phyloP scores from a whole-genome alignment of 2,113 vertebrate species.

The Myiozetetes cayanensis region DNA sequence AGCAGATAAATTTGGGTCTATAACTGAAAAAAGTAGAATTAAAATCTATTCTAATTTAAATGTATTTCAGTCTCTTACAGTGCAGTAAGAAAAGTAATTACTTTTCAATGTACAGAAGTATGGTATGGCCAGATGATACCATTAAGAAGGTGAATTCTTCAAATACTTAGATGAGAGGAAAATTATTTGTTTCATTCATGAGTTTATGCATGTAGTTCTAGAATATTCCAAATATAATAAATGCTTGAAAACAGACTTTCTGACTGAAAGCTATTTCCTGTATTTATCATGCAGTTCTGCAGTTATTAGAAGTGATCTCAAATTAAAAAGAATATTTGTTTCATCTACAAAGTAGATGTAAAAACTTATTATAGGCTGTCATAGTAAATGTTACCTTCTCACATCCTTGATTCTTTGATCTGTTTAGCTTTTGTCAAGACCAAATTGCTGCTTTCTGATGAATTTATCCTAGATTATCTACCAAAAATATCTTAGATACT shows the following conservation, averaged over 20 bases:
- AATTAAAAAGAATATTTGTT: background rate
- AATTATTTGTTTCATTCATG: conserved; percentile 34
- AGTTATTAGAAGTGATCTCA: background rate
- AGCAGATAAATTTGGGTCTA: background rate
- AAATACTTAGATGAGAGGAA: conserved; percentile 5
- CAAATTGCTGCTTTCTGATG: background rate
- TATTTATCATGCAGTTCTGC: background rate
- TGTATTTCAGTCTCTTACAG: background rate
- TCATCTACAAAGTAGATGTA: background rate
- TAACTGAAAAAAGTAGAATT: background rate
- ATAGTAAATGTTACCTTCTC: background rate
- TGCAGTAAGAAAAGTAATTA: conserved; percentile 41
- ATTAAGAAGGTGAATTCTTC: conserved; percentile 32
- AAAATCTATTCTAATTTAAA: conserved; percentile 54
- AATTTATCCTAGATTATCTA: background rate
- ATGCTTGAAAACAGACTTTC: background rate
- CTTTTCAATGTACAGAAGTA: background rate
- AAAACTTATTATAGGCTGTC: background rate
- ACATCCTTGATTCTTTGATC: background rate
- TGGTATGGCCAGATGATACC: background rate
- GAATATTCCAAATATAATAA: background rate
- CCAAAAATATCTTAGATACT: background rate
- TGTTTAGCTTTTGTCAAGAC: background rate
- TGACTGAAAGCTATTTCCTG: background rate
- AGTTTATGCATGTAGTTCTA: background rate